These are phyloP conservation scores for Amphiprion percula DNA, from an alignment of 2,113 vertebrate genomes.

Conservation along the genomic window DNA sequence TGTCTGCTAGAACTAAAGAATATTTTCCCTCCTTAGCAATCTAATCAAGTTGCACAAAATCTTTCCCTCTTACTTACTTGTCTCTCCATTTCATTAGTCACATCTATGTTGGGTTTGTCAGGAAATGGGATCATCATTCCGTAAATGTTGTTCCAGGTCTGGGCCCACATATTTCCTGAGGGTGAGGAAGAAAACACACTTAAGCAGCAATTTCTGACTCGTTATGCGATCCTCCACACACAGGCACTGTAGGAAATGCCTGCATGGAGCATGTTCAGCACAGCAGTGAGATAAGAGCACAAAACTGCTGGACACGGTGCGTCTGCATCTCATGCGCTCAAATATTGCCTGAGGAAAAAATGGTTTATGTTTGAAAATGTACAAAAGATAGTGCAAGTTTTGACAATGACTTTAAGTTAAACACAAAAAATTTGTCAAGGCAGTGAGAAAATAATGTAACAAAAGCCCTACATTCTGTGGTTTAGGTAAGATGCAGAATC, in stretches of 20 bases:
- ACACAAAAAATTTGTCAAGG: too few species aligned
- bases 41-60: neutral
- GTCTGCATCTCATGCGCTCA: neutral
- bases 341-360: too few species aligned
- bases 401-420: too few species aligned
- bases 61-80: slow-evolving; percentile 82
- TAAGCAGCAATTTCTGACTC: slow-evolving; percentile 15
- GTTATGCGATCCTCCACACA: neutral
- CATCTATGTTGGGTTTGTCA: slow-evolving; percentile 91
- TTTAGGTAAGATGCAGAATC: too few species aligned
- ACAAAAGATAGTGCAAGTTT: too few species aligned
- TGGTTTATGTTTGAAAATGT: too few species aligned
- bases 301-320: neutral
- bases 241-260: slow-evolving; percentile 38
- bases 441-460: too few species aligned
- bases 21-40: neutral
- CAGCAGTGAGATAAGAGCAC: slow-evolving; percentile 30
- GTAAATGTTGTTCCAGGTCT: slow-evolving; percentile 97
- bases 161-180: slow-evolving; percentile 97
- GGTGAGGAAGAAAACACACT: slow-evolving; percentile 58
- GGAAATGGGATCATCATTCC: slow-evolving; percentile 93
- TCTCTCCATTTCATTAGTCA: slow-evolving; percentile 87
- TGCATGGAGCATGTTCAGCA: slow-evolving; percentile 15
- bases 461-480: too few species aligned
- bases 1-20: slow-evolving; percentile 1